phyloP scores from a whole-genome alignment of 2,797 vertebrate species.

The Phylloscopus collybita region DNA sequence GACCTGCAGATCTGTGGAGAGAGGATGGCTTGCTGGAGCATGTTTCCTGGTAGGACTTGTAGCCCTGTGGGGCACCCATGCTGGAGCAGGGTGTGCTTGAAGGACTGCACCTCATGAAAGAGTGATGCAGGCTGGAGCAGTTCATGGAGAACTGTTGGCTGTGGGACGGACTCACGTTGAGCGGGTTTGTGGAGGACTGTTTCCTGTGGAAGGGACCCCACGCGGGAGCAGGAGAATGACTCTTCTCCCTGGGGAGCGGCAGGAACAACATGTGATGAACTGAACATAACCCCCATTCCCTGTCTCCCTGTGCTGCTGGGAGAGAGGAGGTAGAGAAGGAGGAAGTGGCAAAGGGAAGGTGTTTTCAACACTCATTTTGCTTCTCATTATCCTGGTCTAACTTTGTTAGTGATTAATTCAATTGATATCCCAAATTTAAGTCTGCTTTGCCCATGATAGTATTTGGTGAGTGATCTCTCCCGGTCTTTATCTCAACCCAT shows the following conservation, averaged over 20 bases:
- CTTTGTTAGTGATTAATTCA: background rate
- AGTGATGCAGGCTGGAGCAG: rapidly evolving
- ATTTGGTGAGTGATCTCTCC: background rate
- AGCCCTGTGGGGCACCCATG: rapidly evolving
- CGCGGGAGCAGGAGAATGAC: rapidly evolving
- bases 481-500: background rate
- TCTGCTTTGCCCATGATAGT: background rate
- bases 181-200: background rate
- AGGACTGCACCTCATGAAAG: background rate
- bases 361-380: background rate
- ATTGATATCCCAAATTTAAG: background rate
- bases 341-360: rapidly evolving
- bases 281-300: background rate
- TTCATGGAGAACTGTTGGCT: background rate
- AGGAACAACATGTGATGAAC: rapidly evolving
- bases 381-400: background rate
- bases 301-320: background rate
- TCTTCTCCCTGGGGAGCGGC: background rate
- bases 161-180: rapidly evolving
- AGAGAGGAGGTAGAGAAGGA: background rate
- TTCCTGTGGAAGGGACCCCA: background rate
- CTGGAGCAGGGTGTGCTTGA: background rate
- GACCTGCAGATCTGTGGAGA: background rate
- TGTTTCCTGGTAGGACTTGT: background rate
- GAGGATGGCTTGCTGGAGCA: background rate